Evolutionary conservation across 1,140 invertebrate species (phyloP).

Genomic region (Achatina immaculata): DNA sequence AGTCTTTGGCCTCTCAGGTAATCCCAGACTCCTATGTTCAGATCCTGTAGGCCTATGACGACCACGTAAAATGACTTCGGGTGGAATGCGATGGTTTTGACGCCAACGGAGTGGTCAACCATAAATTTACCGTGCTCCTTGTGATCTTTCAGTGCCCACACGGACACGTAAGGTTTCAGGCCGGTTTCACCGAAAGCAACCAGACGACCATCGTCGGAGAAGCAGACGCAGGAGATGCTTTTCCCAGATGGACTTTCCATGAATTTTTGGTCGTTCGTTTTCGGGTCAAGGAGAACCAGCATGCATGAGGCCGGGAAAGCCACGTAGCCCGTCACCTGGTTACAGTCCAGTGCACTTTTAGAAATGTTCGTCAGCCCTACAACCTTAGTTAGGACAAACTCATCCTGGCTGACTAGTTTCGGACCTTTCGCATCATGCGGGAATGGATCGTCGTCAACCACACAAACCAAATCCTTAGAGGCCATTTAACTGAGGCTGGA

Average conservation of each 20-base stretch:
- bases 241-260: constrained; percentile 21
- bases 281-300: constrained; percentile 26
- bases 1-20: not conserved
- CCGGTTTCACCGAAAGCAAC: constrained; percentile 35
- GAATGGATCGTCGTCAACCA: not conserved
- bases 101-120: not conserved
- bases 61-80: constrained; percentile 3
- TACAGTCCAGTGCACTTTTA: not conserved
- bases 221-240: constrained; percentile 5
- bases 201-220: constrained; percentile 26
- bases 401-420: constrained; percentile 19
- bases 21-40: constrained; percentile 17
- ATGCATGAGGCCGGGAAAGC: constrained; percentile 25
- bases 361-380: constrained; percentile 19
- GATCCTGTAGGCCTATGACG: not conserved
- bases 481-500: not conserved
- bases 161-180: constrained; percentile 17
- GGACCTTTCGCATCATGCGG: constrained; percentile 1
- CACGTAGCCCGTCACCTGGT: constrained; percentile 15
- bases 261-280: constrained; percentile 26
- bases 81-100: constrained; percentile 18
- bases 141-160: constrained; percentile 10
- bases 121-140: constrained; percentile 18
- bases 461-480: not conserved
- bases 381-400: constrained; percentile 25